phyloP scores from a whole-genome alignment of 2,113 vertebrate species.

The Ia io region DNA sequence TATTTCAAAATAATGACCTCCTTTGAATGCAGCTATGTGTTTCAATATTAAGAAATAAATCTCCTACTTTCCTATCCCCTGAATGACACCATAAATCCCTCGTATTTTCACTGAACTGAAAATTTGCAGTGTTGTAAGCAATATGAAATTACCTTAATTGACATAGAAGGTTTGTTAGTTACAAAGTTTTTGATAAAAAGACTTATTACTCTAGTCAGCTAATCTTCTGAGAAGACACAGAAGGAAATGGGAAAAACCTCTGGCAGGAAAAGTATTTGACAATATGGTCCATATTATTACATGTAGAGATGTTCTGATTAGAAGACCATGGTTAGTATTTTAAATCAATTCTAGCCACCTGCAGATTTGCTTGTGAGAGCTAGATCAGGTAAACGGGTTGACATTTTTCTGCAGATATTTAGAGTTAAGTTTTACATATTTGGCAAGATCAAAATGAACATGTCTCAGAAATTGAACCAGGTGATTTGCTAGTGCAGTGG shows the following conservation, averaged over 20 bases:
- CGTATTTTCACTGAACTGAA: neutral
- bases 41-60: neutral
- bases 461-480: slow-evolving; percentile 7
- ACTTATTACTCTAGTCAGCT: slow-evolving; percentile 13
- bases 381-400: neutral
- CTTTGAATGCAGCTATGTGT: neutral
- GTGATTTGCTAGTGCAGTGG: neutral
- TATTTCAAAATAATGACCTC: slow-evolving; percentile 49
- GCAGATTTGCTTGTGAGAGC: neutral
- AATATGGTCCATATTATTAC: neutral
- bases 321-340: neutral
- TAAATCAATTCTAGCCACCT: neutral
- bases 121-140: neutral
- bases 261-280: neutral
- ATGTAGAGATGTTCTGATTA: neutral
- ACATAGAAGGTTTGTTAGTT: neutral
- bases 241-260: neutral
- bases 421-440: neutral
- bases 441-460: slow-evolving; percentile 1
- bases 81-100: neutral
- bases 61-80: neutral
- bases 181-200: slow-evolving; percentile 39
- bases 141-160: slow-evolving; percentile 11
- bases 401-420: neutral
- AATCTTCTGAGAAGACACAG: neutral